Conservation (phyloP, 2,797 vertebrate species). For the Pantherophis alleghaniensis region DNA sequence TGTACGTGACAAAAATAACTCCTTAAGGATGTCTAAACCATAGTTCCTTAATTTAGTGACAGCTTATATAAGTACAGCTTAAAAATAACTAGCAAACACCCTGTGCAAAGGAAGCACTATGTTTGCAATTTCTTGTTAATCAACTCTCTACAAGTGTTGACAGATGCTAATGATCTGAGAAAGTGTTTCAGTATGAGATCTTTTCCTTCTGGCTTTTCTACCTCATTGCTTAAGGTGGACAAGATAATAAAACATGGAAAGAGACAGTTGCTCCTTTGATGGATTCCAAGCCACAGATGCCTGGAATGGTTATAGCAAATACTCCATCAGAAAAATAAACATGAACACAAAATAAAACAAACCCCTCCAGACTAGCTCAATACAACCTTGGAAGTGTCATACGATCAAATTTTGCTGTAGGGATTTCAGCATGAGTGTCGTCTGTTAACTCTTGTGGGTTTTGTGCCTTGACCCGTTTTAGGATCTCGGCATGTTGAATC, state of each 20-base stretch:
- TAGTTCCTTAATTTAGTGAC: not conserved
- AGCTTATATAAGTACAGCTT: slow-evolving; percentile 20
- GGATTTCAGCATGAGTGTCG: slow-evolving; percentile 17
- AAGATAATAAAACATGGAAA: slow-evolving; percentile 16
- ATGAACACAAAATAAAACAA: slow-evolving; percentile 38
- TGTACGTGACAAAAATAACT: not conserved
- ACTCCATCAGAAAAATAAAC: slow-evolving; percentile 30
- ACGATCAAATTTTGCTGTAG: not conserved
- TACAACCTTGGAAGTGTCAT: not conserved
- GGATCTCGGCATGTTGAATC: not conserved
- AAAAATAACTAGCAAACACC: slow-evolving; percentile 10
- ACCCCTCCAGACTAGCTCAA: slow-evolving; percentile 18
- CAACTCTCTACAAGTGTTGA: slow-evolving; percentile 15
- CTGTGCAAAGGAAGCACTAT: slow-evolving; percentile 16
- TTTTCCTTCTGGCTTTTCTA: slow-evolving; percentile 3
- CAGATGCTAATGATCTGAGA: slow-evolving; percentile 32
- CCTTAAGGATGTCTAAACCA: slow-evolving; percentile 13
- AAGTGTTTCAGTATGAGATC: slow-evolving; percentile 36
- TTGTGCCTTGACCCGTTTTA: not conserved
- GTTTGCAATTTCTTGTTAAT: slow-evolving; percentile 38
- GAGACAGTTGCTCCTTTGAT: slow-evolving; percentile 16
- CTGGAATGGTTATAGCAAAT: slow-evolving; percentile 26
- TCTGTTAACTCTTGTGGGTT: not conserved
- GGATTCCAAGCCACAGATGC: slow-evolving; percentile 15
- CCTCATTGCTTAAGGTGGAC: slow-evolving; percentile 20